Evolutionary conservation across 2,888 invertebrate species (phyloP).

Genomic region (Chloroclysta siterata): DNA sequence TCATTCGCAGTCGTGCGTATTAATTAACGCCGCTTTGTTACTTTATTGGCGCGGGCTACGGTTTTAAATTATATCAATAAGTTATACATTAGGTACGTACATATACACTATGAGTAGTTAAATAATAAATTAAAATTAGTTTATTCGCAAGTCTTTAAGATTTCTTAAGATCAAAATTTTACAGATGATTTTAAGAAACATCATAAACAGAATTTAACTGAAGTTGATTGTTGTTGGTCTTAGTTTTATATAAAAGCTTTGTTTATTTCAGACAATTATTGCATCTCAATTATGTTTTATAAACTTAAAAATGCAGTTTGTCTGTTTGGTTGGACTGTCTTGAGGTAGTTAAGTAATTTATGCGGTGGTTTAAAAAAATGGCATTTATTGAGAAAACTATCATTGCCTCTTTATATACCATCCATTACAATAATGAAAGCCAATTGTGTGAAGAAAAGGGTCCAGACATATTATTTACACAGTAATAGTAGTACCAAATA

Average conservation of each 20-base stretch:
- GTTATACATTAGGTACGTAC: background rate
- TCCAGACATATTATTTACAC: background rate
- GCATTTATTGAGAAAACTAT: background rate
- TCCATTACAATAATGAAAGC: background rate
- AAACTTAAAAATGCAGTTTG: slow-evolving; percentile 1
- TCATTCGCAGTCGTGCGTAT: background rate
- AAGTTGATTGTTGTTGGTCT: background rate
- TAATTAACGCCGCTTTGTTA: too few species aligned
- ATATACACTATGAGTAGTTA: slow-evolving; percentile 5
- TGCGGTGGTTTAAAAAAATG: slow-evolving; percentile 16
- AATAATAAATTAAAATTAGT: slow-evolving; percentile 3
- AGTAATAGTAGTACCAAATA: background rate
- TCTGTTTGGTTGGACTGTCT: slow-evolving; percentile 8
- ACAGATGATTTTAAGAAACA: slow-evolving; percentile 6
- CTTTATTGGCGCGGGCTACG: too few species aligned
- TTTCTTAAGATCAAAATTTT: too few species aligned
- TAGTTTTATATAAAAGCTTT: background rate
- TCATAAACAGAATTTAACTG: too few species aligned
- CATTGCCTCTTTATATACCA: background rate
- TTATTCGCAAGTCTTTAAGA: slow-evolving; percentile 10
- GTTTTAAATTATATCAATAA: background rate
- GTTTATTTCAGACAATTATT: background rate
- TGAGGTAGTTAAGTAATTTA: slow-evolving; percentile 29
- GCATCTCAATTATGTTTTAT: background rate
- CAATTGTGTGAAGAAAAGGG: background rate